Evolutionary conservation across 2,797 vertebrate species (phyloP).

Genomic region (Acrossocheilus fasciatus): DNA sequence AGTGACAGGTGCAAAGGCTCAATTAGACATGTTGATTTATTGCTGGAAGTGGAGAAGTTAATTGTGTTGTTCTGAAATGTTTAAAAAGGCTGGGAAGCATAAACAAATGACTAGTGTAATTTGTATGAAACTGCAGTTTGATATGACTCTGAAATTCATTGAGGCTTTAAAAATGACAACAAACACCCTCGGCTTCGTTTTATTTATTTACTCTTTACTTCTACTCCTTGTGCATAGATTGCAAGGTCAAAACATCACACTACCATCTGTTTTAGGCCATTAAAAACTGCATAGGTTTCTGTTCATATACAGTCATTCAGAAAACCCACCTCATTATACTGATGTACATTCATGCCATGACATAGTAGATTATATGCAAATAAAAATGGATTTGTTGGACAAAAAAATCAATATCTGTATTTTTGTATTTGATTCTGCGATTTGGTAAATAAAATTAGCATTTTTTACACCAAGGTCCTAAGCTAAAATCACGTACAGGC

Average conservation of each 20-base stretch:
- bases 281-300: background rate
- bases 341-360: background rate
- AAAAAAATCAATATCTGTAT: background rate
- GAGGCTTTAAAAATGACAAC: background rate
- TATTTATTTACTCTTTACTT: background rate
- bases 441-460: background rate
- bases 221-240: background rate
- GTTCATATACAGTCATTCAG: background rate
- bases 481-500: background rate
- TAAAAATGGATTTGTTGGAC: background rate
- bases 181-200: background rate
- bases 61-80: slow-evolving; percentile 29
- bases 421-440: background rate
- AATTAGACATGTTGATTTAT: slow-evolving; percentile 33
- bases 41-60: slow-evolving; percentile 33
- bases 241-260: slow-evolving; percentile 13
- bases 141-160: slow-evolving; percentile 5
- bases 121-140: slow-evolving; percentile 10
- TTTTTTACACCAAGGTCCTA: background rate
- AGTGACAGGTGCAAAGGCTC: slow-evolving; percentile 24
- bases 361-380: background rate
- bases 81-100: slow-evolving; percentile 12
- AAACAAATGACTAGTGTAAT: slow-evolving; percentile 22
- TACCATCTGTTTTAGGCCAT: background rate
- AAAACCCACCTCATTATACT: background rate